phyloP scores from a whole-genome alignment of 2,888 invertebrate genomes.

The Andrena trimmerana region DNA sequence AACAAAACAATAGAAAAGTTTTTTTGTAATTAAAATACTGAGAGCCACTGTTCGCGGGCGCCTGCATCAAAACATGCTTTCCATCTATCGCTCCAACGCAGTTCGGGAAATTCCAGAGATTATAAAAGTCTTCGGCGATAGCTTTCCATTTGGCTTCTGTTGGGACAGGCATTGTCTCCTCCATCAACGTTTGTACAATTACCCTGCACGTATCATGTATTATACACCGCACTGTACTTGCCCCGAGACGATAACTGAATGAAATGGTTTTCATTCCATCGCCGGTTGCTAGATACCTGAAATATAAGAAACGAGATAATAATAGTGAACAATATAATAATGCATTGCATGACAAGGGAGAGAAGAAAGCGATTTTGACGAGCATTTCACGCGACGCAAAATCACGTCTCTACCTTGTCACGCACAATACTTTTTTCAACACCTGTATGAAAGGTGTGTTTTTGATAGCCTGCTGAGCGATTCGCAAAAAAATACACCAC shows the following conservation, averaged over 20 bases:
- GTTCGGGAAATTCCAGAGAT: constrained; percentile 8
- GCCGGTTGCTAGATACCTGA: constrained; percentile 13
- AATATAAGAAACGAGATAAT: background rate
- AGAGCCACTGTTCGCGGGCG: background rate
- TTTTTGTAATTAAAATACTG: background rate
- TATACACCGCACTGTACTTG: background rate
- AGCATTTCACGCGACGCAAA: no score
- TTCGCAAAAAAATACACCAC: no score
- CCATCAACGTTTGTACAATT: background rate
- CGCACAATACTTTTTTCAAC: no score
- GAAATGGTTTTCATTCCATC: background rate
- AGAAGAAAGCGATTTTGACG: no score
- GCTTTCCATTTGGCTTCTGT: background rate
- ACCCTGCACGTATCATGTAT: background rate
- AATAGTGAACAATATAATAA: background rate
- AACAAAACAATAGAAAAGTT: background rate
- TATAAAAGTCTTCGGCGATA: background rate
- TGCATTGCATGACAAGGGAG: no score
- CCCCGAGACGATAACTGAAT: constrained; percentile 3
- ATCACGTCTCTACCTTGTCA: no score
- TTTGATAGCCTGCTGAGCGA: no score
- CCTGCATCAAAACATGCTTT: background rate
- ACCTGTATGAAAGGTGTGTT: no score
- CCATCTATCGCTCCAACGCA: constrained; percentile 16
- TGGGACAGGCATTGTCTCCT: background rate